Percentiles rank a stretch among this genome's conserved stretches.
These are phyloP conservation scores for Mylabris phalerata DNA, from an alignment of 1,140 invertebrate genomes.

Conservation along the genomic window DNA sequence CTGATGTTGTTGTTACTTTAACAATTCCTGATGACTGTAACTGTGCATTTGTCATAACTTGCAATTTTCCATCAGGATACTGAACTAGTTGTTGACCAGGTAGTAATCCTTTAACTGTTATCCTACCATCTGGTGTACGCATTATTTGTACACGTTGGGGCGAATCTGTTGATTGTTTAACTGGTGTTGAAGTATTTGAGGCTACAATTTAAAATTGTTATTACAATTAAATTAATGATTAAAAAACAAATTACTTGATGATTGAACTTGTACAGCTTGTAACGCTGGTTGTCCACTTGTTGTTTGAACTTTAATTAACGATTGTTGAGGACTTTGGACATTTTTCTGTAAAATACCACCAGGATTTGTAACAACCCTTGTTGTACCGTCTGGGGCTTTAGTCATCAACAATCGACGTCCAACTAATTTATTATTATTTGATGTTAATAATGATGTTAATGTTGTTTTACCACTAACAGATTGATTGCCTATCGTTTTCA, in stretches of 20 bases:
- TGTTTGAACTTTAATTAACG: slow-evolving; percentile 38
- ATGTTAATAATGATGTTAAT: slow-evolving; percentile 58
- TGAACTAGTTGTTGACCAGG: slow-evolving; percentile 91
- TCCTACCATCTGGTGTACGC: slow-evolving; percentile 80
- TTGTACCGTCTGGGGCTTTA: slow-evolving; percentile 71
- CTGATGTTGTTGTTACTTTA: slow-evolving; percentile 16
- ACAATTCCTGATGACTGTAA: slow-evolving; percentile 24
- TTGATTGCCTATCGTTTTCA: slow-evolving; percentile 53
- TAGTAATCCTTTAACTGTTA: slow-evolving; percentile 84
- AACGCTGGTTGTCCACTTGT: slow-evolving; percentile 22
- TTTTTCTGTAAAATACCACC: slow-evolving; percentile 50
- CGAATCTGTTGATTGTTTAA: slow-evolving; percentile 43
- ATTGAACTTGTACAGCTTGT: slow-evolving; percentile 27
- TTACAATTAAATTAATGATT: background rate
- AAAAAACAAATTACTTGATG: slow-evolving; percentile 23
- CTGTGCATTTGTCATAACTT: slow-evolving; percentile 65
- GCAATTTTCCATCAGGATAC: slow-evolving; percentile 87
- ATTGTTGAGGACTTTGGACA: slow-evolving; percentile 23
- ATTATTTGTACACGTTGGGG: slow-evolving; percentile 86
- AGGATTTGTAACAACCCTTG: slow-evolving; percentile 59
- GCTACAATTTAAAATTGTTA: slow-evolving; percentile 2
- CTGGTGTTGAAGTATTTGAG: slow-evolving; percentile 26
- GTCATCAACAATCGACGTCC: slow-evolving; percentile 73
- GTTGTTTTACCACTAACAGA: slow-evolving; percentile 57
- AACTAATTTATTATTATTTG: slow-evolving; percentile 58